Percentiles rank a stretch among this genome's conserved stretches.
These are phyloP conservation scores for Channa striata DNA, from an alignment of 2,797 vertebrate genomes.

Conservation along the genomic window DNA sequence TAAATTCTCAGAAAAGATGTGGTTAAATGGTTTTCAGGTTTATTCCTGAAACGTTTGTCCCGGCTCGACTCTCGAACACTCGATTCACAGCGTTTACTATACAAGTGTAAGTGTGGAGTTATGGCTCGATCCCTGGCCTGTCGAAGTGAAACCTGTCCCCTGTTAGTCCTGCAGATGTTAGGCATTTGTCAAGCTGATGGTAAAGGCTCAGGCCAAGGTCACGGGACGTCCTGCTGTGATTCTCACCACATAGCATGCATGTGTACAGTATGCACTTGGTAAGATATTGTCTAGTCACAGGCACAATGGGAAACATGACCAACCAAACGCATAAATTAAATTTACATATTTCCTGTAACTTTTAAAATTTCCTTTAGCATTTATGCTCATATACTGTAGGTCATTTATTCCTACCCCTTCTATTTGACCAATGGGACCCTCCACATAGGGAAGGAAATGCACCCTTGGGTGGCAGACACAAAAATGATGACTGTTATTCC, in stretches of 20 bases:
- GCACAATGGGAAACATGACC: neutral
- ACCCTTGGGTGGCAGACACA: too few relatives aligned
- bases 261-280: conserved; percentile 14
- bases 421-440: too few relatives aligned
- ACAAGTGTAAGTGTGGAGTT: too few relatives aligned
- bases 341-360: conserved; percentile 2
- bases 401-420: too few relatives aligned
- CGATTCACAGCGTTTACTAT: neutral
- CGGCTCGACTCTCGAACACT: too few relatives aligned
- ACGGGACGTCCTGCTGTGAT: conserved; percentile 30
- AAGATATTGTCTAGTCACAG: conserved; percentile 7
- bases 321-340: neutral
- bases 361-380: too few relatives aligned
- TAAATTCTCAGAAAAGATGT: conserved; percentile 6
- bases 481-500: too few relatives aligned
- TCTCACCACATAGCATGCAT: conserved; percentile 9
- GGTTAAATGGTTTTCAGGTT: conserved; percentile 13
- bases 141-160: conserved; percentile 38
- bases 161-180: conserved; percentile 68
- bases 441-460: too few relatives aligned
- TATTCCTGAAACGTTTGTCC: too few relatives aligned
- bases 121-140: too few relatives aligned
- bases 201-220: conserved; percentile 53
- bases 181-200: conserved; percentile 67
- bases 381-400: too few relatives aligned